These are phyloP conservation scores for Sinosuthora webbiana DNA, from an alignment of 2,113 vertebrate genomes.

Conservation along the genomic window DNA sequence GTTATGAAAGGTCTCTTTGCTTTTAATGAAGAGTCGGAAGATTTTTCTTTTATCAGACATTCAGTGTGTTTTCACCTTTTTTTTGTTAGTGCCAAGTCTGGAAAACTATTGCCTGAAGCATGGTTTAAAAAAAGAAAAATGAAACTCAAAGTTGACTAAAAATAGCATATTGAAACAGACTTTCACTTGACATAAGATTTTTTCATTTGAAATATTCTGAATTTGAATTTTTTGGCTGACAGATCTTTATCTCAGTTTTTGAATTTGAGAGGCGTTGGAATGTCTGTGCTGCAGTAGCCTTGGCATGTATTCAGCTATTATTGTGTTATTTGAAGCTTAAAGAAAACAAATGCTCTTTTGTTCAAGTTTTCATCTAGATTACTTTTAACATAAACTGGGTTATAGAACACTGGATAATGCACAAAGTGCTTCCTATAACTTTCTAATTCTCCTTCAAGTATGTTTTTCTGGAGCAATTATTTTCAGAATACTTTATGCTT, in stretches of 20 bases:
- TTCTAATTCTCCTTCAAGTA: neutral
- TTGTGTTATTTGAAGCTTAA: neutral
- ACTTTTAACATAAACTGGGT: neutral
- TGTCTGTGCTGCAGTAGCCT: neutral
- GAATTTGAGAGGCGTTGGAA: neutral
- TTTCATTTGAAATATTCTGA: neutral
- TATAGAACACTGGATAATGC: neutral
- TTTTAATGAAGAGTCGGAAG: neutral
- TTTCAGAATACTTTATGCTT: neutral
- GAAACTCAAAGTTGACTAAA: neutral
- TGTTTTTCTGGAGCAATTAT: neutral
- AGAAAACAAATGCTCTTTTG: neutral
- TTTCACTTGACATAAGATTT: neutral
- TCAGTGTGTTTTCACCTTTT: neutral
- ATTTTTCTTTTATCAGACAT: neutral
- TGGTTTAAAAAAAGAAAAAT: neutral
- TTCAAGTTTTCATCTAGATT: slow-evolving; percentile 8
- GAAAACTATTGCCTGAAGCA: neutral
- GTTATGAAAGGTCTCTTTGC: neutral
- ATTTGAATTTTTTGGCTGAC: neutral
- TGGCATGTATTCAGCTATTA: neutral
- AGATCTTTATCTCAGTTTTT: neutral
- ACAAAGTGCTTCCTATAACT: neutral
- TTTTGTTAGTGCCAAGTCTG: neutral
- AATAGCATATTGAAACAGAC: neutral